phyloP scores from a whole-genome alignment of 1,140 invertebrate species.

The Frieseomelitta varia region DNA sequence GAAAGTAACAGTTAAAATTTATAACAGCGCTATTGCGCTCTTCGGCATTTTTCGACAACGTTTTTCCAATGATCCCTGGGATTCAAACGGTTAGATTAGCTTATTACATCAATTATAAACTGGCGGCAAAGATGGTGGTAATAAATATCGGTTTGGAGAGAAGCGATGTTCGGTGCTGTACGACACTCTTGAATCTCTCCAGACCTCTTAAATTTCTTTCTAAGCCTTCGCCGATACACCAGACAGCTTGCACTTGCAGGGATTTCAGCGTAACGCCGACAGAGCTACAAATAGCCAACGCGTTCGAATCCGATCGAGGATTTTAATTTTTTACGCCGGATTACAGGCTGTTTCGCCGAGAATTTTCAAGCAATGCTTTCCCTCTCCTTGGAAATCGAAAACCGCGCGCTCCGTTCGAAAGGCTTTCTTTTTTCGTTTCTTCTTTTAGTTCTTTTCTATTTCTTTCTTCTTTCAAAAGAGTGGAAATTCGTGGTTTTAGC shows the following conservation, averaged over 20 bases:
- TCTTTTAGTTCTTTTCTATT: background rate
- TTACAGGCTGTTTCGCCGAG: background rate
- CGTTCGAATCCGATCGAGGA: background rate
- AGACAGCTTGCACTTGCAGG: background rate
- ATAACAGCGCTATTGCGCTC: no score
- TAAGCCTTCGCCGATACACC: slow-evolving; percentile 3
- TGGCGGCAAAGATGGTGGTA: background rate
- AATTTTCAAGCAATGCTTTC: background rate
- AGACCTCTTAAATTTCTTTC: slow-evolving; percentile 22
- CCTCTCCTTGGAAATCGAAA: background rate
- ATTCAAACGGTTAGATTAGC: no score
- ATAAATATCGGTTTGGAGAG: slow-evolving; percentile 24
- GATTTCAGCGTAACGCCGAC: background rate
- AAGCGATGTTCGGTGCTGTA: background rate
- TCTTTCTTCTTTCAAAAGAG: background rate
- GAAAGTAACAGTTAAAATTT: no score
- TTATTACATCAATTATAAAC: background rate
- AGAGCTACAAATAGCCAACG: background rate
- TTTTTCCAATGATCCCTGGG: no score
- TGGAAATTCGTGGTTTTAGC: no score
- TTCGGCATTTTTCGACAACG: no score
- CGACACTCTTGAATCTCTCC: background rate
- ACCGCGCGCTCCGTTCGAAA: background rate
- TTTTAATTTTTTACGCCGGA: background rate
- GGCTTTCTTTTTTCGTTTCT: background rate